Base-by-base conservation (phyloP, 2,797 vertebrate species). In the Loris lydekkerianus region DNA sequence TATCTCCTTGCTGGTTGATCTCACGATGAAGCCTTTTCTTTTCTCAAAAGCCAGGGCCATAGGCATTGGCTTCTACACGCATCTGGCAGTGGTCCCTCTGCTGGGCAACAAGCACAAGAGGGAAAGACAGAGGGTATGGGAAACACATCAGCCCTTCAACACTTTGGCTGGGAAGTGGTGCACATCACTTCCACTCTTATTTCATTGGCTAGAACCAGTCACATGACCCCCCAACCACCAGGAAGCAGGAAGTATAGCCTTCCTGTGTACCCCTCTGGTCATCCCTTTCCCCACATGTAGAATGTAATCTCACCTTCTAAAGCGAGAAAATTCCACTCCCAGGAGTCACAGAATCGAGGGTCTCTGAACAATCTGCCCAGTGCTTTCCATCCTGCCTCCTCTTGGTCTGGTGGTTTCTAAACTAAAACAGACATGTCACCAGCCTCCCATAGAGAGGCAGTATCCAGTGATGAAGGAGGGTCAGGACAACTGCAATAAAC, bases 391-490 rank as follows among this genome's bases (percentile, higher is more conserved):
- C 29, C 34, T 9, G 7, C 37, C 2, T 67, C 29, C 37, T 60
- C 58, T 13, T 4, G 4, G 2, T 29, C 34, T 60, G 37, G 56
- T 34, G 20, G 2, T 13, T 75, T 34, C 18, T 23, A 25, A 23
- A 5, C 10, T 11, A 61, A 29, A 13, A 27, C 25, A 15, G 77
- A 46, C 1, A 3, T 0, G 3, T 1, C 6, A 20, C 18, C 25
- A 0, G 53, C 60, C 60, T 81, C 60, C 25, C 3, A 0, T 10
- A 15, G 1, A 9, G 89, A 67, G 3, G 18, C 58, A 10, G 0
- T 0, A 3, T 4, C 27, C 82, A 2, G 6, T 37, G 75, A 37
- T 4, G 23, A n/a, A 18, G n/a, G 2, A 6, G 31, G 29, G 10
- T 40, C 15, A 15, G 56, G 23, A 23, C 31, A 65, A 9, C 7